Percentiles rank a stretch among this genome's conserved stretches.
Evolutionary conservation across 2,797 vertebrate genomes (phyloP).

Genomic region (Pangasius macronema): DNA sequence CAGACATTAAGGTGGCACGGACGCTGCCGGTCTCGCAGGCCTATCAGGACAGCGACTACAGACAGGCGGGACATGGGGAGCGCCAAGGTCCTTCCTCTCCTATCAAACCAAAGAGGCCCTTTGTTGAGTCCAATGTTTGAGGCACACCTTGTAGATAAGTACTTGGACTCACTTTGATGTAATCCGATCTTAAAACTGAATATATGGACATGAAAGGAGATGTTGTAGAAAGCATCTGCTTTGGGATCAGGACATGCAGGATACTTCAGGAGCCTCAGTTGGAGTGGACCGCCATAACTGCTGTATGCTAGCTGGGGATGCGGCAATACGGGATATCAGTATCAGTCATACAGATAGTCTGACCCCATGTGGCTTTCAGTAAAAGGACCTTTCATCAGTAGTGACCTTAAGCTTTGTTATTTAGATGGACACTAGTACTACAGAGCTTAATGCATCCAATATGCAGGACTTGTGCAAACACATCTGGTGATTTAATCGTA

Average conservation of each 20-base stretch:
- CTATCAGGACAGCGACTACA: slow-evolving; percentile 88
- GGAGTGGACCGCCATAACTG: slow-evolving; percentile 38
- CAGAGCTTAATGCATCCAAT: neutral
- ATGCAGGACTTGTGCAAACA: neutral
- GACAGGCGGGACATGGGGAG: slow-evolving; percentile 82
- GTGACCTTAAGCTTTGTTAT: too few species aligned
- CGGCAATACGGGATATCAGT: neutral
- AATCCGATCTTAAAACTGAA: slow-evolving; percentile 22
- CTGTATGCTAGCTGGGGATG: slow-evolving; percentile 39
- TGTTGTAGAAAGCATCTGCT: slow-evolving; percentile 66
- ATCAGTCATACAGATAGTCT: neutral
- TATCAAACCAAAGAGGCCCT: slow-evolving; percentile 99
- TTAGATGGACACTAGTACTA: neutral
- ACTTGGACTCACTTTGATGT: slow-evolving; percentile 28
- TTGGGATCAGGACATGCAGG: slow-evolving; percentile 50
- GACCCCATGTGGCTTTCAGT: neutral
- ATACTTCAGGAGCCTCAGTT: neutral
- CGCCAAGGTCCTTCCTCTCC: slow-evolving; percentile 89
- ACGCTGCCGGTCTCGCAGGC: slow-evolving; percentile 89
- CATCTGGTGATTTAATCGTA: neutral
- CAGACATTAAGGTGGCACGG: slow-evolving; percentile 89
- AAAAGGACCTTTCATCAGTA: neutral
- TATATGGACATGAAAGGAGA: slow-evolving; percentile 48
- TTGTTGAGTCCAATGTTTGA: slow-evolving; percentile 98
- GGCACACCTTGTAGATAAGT: slow-evolving; percentile 49